Base-by-base conservation (phyloP, 2,113 vertebrate species). In the Peromyscus californicus region DNA sequence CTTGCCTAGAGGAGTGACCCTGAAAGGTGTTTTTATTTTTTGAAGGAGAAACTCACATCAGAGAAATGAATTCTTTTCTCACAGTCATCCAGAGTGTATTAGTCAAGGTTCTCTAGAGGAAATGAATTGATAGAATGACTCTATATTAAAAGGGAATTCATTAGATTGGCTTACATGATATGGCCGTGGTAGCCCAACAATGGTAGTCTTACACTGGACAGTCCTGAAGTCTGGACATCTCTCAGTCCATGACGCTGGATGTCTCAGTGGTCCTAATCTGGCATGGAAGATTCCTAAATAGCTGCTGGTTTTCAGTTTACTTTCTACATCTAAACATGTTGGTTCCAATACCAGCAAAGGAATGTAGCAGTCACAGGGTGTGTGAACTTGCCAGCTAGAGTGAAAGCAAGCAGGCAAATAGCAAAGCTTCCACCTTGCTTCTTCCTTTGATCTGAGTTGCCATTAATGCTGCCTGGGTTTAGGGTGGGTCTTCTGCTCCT, bases 1-100 rank as follows among this genome's bases (percentile, higher is more conserved):
- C 31, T 91, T 82, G 21, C 39, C 48, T 90, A 3, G 31, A 79
- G 70, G 45, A 79, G 15, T 61, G 84, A 13, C 5, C 48, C 19
- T 82, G 39, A 90, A 78, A 87, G 7, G 15, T 88, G 93, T 39
- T 5, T 74, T 75, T 36, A 74, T 75, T 75, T 67, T 45, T 74
- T 85, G 54, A 69, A 88, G n/a, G 76, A 80, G 70, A 82, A 76
- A 63, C 57, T 79, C 61, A 70, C 67, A 86, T 76, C 70, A 92
- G 51, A 91, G 48, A 94, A 85, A 85, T 59, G 69, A 54, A 33
- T 74, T 63, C 21, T 92, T 86, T 91, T 63, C 45, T 89, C 65
- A 4, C 84, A 67, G 26, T 75, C 3, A 21, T 87, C 24, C 45
- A 5, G 65, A n/a, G 3, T 19, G 5, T 67, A 19, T 65, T 19